A percentile compares a stretch with the other conserved stretches of the same genome.
These are phyloP conservation scores for Darevskia nairensis DNA, from an alignment of 2,797 vertebrate genomes.

Conservation along the genomic window DNA sequence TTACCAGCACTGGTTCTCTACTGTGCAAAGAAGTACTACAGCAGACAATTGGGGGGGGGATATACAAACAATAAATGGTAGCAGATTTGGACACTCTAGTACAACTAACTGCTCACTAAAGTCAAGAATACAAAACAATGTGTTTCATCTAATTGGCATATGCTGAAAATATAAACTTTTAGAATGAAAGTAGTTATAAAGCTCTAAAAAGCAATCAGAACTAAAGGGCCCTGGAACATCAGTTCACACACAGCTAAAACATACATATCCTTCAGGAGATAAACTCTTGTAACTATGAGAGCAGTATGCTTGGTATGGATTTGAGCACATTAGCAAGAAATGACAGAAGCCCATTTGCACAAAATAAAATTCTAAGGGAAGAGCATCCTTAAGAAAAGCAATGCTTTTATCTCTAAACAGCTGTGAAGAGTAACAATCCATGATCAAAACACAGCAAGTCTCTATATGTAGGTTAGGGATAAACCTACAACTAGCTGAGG, in stretches of 20 bases:
- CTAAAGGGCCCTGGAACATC: not conserved
- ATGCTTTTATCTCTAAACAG: not conserved
- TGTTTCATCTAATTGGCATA: not conserved
- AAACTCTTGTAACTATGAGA: not conserved
- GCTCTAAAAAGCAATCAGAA: not conserved
- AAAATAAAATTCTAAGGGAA: not conserved
- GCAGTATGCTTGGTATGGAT: not conserved
- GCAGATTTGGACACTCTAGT: too few species aligned
- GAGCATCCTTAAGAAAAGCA: not conserved
- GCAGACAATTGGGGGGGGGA: constrained; percentile 49
- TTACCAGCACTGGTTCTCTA: constrained; percentile 70
- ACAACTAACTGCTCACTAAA: not conserved
- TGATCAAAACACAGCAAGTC: not conserved
- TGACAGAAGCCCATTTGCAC: not conserved
- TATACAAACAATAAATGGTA: too few species aligned
- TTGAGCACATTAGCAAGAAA: not conserved
- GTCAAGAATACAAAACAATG: not conserved
- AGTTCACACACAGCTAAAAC: not conserved
- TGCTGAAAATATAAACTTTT: not conserved
- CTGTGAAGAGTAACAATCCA: not conserved
- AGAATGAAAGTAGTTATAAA: not conserved
- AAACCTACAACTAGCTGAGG: not conserved
- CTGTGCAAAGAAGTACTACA: constrained; percentile 48
- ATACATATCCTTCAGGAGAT: not conserved
- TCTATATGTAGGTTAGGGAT: not conserved